Percentiles rank a stretch among this genome's conserved stretches.
These are phyloP conservation scores for Dryocosmus kuriphilus DNA, from an alignment of 2,888 invertebrate genomes.

Conservation along the genomic window DNA sequence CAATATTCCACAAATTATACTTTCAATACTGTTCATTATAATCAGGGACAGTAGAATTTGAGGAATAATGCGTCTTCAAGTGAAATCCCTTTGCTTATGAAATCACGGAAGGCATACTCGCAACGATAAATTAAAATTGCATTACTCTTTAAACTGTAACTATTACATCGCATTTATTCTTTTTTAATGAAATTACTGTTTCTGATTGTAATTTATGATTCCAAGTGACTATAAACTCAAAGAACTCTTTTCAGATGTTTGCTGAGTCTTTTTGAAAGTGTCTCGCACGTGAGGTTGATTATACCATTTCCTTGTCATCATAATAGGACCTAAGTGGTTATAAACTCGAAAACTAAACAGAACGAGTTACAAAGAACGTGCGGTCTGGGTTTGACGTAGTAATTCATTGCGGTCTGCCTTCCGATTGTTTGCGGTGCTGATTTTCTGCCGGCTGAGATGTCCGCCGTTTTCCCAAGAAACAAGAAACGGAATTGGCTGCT, in stretches of 20 bases:
- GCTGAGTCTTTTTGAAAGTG: conserved; percentile 11
- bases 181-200: neutral
- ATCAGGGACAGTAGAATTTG: no score
- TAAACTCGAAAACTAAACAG: conserved; percentile 36
- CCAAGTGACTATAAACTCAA: neutral
- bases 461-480: conserved; percentile 32
- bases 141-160: neutral
- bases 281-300: conserved; percentile 39
- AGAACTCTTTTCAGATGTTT: neutral
- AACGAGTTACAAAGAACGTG: conserved; percentile 25
- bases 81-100: neutral
- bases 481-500: conserved; percentile 29
- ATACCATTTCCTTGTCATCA: conserved; percentile 30
- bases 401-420: conserved; percentile 57
- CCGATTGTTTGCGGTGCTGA: conserved; percentile 48
- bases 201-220: conserved; percentile 39
- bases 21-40: no score
- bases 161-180: neutral
- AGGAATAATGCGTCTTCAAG: no score
- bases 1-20: no score
- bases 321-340: conserved; percentile 39
- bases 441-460: conserved; percentile 40
- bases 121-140: neutral
- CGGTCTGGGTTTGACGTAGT: conserved; percentile 43
- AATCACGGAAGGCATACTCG: conserved; percentile 7